Evolutionary conservation across 2,113 vertebrate species (phyloP).

Genomic region (Hippocampus barbouri): DNA sequence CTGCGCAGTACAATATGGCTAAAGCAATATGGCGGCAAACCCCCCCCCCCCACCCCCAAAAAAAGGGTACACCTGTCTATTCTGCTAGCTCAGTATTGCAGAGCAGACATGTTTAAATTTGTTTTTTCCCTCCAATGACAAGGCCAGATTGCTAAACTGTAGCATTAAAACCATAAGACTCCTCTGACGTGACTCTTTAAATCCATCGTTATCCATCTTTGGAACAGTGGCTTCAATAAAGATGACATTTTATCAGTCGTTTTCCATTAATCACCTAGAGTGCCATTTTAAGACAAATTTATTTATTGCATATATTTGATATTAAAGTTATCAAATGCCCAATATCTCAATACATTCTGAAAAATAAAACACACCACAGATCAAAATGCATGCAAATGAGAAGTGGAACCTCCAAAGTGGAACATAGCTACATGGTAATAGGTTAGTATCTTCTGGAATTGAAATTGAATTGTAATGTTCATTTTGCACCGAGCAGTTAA

Average conservation of each 20-base stretch:
- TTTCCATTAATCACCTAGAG: background rate
- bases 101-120: too few relatives aligned
- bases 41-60: too few relatives aligned
- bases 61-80: too few relatives aligned
- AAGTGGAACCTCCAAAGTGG: background rate
- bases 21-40: too few relatives aligned
- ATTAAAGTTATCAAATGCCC: slow-evolving; percentile 5
- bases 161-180: too few relatives aligned
- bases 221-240: background rate
- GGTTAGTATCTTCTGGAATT: background rate
- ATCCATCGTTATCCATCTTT: background rate
- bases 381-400: background rate
- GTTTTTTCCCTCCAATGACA: too few relatives aligned
- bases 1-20: too few relatives aligned
- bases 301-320: slow-evolving; percentile 2
- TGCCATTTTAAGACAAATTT: background rate
- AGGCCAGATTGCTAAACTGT: too few relatives aligned
- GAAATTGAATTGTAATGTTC: too few relatives aligned
- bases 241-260: background rate
- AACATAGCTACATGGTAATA: background rate
- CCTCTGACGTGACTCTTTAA: background rate
- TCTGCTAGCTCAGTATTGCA: too few relatives aligned
- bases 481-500: too few relatives aligned
- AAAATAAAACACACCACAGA: background rate
- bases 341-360: background rate